Evolutionary conservation across 1,140 invertebrate genomes (phyloP).

Genomic region (Drosophila athabasca): DNA sequence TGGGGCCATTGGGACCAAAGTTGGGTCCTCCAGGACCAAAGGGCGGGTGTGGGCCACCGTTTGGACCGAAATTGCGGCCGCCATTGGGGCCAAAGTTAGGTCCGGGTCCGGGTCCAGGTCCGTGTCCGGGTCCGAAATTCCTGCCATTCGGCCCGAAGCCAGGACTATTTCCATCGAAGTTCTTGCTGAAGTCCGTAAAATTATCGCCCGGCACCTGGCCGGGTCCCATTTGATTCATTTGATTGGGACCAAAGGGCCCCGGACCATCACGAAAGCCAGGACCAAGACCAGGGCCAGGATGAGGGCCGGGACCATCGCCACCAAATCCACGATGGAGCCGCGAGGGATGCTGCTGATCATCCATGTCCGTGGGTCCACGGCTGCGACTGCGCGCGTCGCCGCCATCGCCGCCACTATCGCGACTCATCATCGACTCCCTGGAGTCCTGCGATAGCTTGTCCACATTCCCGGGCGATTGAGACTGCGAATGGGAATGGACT

Average conservation of each 20-base stretch:
- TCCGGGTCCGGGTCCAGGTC: conserved; percentile 18
- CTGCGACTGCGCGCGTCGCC: too few relatives aligned
- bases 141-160: conserved; percentile 15
- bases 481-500: too few relatives aligned
- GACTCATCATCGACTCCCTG: background rate
- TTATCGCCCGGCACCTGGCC: conserved; percentile 17
- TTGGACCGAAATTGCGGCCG: conserved; percentile 45
- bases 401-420: too few relatives aligned
- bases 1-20: conserved; percentile 40
- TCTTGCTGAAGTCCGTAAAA: conserved; percentile 10
- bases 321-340: background rate
- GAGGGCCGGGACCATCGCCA: conserved; percentile 17
- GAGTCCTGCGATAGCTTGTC: conserved; percentile 13
- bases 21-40: conserved; percentile 24
- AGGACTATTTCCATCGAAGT: conserved; percentile 31
- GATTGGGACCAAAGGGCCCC: conserved; percentile 19
- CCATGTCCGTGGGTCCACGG: background rate
- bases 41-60: conserved; percentile 5
- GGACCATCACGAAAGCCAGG: too few relatives aligned
- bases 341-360: background rate
- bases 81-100: conserved; percentile 31
- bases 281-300: conserved; percentile 1
- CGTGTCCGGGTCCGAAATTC: conserved; percentile 33
- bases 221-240: background rate
- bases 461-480: background rate